Base-by-base conservation (phyloP, 2,113 vertebrate species). In the Anthoscopus minutus region DNA sequence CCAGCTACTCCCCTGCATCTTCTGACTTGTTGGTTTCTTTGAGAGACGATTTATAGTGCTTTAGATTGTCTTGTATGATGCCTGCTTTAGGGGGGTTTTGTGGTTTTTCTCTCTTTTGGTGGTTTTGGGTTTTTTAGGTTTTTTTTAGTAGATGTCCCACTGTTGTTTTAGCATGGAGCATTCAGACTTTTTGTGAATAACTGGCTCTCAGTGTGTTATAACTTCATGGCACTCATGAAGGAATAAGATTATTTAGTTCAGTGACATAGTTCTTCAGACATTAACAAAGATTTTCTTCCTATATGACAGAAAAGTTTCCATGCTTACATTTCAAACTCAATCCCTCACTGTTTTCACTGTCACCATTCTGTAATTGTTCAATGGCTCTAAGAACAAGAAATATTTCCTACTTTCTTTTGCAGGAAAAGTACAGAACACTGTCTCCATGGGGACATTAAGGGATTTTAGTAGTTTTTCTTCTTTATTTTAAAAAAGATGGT, bases 1-100 rank as follows among this genome's bases (percentile, higher is more conserved):
- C 86, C 85, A 83, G 64, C 56, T 90, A 83, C 87, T 96, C 87
- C 91, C 89, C 93, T 88, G 69, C 76, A 60, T 93, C 82, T 66
- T 93, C 89, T 93, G 79, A 83, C 33, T 73, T 31, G 16, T 6
- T 81, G 48, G 30, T 54, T 86, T 62, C 79, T 94, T 44, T 62
- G 44, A n/a, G 51, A 93, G 67, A 60, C 0, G 1, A 95, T 83
- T 88, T 88, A 42, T 67, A 44, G 51, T 19, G 20, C 31, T 81
- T 86, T 56, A 86, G 44, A 81, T 88, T 66, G 37, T 66, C 33
- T 61, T 89, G 31, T 48, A 13, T 17, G 31, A 58, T 83, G 33
- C 25, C 13, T 93, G 47, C 9, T 82, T 87, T 85, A n/a, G n/a
- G 50, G 42, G 10, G 12, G 3, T 78, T 23, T 35, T 38, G 10